These are phyloP conservation scores for Berghia stephanieae DNA, from an alignment of 1,140 invertebrate species.

Conservation along the genomic window DNA sequence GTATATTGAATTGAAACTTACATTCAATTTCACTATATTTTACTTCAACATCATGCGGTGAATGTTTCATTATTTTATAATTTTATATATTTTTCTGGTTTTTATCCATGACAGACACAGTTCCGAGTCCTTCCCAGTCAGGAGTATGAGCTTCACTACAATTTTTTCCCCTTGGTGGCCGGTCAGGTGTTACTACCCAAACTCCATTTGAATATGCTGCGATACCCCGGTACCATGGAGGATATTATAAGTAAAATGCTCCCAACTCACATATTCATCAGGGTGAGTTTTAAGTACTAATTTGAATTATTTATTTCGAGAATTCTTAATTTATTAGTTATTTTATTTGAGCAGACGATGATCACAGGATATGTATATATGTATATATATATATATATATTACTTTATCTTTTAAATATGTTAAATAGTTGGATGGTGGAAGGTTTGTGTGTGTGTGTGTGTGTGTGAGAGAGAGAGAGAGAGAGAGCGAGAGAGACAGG, in stretches of 20 bases:
- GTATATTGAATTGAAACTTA: no score
- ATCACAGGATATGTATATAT: no score
- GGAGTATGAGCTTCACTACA: constrained; percentile 74
- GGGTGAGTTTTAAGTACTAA: constrained; percentile 58
- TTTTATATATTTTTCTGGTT: not conserved
- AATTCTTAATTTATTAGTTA: no score
- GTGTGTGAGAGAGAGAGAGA: no score
- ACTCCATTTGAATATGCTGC: constrained; percentile 70
- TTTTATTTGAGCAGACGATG: no score
- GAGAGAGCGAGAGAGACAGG: no score
- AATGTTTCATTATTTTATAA: not conserved
- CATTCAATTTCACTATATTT: no score
- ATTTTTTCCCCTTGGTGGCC: constrained; percentile 77
- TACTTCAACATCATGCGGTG: no score
- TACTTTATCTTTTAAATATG: no score
- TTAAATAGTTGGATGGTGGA: no score
- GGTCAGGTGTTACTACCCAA: constrained; percentile 77
- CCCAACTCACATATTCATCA: constrained; percentile 73
- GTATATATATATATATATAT: no score
- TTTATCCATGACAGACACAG: constrained; percentile 67
- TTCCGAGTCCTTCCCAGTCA: constrained; percentile 75
- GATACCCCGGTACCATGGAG: constrained; percentile 66
- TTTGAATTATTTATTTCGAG: not conserved
- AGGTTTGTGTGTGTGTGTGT: no score
- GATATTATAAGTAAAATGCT: constrained; percentile 70